Base-by-base conservation (phyloP, 2,797 vertebrate genomes). In the Dicrostonyx torquatus region DNA sequence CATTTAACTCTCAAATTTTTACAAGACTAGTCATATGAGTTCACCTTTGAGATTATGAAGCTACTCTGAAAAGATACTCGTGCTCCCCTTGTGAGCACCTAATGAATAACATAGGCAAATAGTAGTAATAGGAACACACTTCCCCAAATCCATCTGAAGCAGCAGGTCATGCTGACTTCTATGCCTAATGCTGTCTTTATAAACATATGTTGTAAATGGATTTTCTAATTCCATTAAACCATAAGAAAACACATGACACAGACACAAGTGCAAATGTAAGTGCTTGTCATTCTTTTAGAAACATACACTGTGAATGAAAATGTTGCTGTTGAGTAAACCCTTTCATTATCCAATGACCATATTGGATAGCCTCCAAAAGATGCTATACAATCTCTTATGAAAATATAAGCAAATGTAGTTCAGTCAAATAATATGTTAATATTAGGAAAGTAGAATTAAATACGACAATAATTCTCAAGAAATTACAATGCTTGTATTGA, bases 361-460 rank as follows among this genome's bases (percentile, higher is more conserved):
- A 5, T 17, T 96, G 82, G 80, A 83, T 24, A 1, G 5, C 7
- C 76, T 50, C 72, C 82, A 95, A 91, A 95, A 26, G 22, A 89
- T 93, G 6, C 24, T 77, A n/a, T 24, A 82, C 62, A 87, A 90
- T 88, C 31, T 70, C 55, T 62, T 62, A 70, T 31, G 55, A 55
- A 93, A 66, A 5, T 82, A 3, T 2, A 91, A 77, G 89, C 79
- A 95, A 94, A 95, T 94, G 26, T 72, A 85, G 76, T 60, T 94
- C 78, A 73, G 87, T 18, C 24, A 68, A 48, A 84, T 80, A 77
- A 94, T 73, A 83, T 73, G 64, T 17, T 90, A 73, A 84, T 89
- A 88, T 72, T 22, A 14, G 31, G 77, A 89, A 91, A 75, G 3
- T 70, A 53, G 10, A 94, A 90, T 92, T 84, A 92, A 58, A 64